Evolutionary conservation across 2,888 invertebrate genomes (phyloP), one percentile per base, ranked within the genome.

Genomic region (Carterocephalus palaemon): DNA sequence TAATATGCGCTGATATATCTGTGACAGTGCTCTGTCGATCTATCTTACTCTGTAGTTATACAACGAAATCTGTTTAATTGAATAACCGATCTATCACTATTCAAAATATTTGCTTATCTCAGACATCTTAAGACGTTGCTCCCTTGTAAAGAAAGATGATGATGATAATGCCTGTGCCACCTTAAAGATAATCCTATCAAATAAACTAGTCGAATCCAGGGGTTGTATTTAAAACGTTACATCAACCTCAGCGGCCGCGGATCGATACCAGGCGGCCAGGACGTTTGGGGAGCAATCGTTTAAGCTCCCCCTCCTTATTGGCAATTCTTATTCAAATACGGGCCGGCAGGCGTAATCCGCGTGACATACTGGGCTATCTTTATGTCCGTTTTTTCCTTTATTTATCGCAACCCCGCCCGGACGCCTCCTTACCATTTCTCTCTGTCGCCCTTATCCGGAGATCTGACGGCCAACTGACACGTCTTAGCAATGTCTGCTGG

Each of bases 301-400:
- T 66, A 72, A 72, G 62, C 62, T 66, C 64, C 53, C 61, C 55
- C 62, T 67, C 63, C 65, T 78, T 81, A 80, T 82, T 81, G 77
- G 75, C 81, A 75, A 84, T 84, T 82, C 79, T 76, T 80, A 85
- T 84, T 85, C 79, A 83, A 84, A 83, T 80, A 78, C 69, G 71
- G 71, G 63, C 61, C 65, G 66, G 62, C 59, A 51, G 67, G 64
- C 63, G 75, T 80, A 82, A 81, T 83, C 82, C 74, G 65, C 59
- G 68, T 73, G 81, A 82, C 83, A 80, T 75, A 77, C 80, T 72
- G 73, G 73, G 67, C 74, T 72, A 76, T 77, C 75, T 75, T 19
- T 42, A 43, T 48, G 54, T 48, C 46, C 48, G 42, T 50, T 56
- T 53, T 65, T 75, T 60, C 76, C 75, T 67, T 78, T 84, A 81